A percentile compares a stretch with the other conserved stretches of the same genome.
Evolutionary conservation across 2,113 vertebrate genomes (phyloP).

Genomic region (Oryzias celebensis): DNA sequence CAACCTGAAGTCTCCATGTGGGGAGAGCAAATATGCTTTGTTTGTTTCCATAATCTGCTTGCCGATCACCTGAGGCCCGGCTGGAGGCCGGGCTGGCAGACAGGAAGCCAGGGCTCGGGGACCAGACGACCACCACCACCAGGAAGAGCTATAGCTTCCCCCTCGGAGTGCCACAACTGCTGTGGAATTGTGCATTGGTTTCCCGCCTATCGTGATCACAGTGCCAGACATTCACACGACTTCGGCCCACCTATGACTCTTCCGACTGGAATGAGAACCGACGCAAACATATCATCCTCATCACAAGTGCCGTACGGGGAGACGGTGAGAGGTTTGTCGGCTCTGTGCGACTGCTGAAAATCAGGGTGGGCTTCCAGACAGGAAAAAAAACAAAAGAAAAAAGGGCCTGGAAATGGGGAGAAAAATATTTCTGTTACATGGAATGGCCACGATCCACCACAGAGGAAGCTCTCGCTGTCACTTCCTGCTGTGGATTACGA

Average conservation of each 20-base stretch:
- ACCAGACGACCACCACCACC: constrained; percentile 36
- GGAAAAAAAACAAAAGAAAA: constrained; percentile 5
- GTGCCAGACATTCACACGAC: constrained; percentile 21
- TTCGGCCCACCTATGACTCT: constrained; percentile 35
- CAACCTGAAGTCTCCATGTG: constrained; percentile 46
- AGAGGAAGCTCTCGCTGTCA: neutral
- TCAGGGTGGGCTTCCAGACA: constrained; percentile 24
- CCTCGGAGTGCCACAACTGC: constrained; percentile 60
- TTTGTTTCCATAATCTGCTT: constrained; percentile 77
- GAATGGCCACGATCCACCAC: neutral
- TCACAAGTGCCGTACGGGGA: constrained; percentile 34
- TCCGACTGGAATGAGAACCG: constrained; percentile 59
- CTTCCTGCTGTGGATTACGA: constrained; percentile 5
- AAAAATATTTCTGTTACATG: constrained; percentile 18
- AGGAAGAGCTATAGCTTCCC: constrained; percentile 71
- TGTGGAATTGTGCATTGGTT: constrained; percentile 49
- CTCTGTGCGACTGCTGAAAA: constrained; percentile 11
- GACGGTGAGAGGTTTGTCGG: constrained; percentile 19
- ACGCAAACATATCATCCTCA: constrained; percentile 59
- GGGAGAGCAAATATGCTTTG: constrained; percentile 70
- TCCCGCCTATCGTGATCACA: constrained; percentile 20
- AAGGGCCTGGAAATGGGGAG: neutral
- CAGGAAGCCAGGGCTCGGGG: constrained; percentile 61
- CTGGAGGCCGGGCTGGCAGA: constrained; percentile 42
- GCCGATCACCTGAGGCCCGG: constrained; percentile 69